These are phyloP conservation scores for Syngnathus acus DNA, from an alignment of 2,797 vertebrate genomes.

Conservation along the genomic window DNA sequence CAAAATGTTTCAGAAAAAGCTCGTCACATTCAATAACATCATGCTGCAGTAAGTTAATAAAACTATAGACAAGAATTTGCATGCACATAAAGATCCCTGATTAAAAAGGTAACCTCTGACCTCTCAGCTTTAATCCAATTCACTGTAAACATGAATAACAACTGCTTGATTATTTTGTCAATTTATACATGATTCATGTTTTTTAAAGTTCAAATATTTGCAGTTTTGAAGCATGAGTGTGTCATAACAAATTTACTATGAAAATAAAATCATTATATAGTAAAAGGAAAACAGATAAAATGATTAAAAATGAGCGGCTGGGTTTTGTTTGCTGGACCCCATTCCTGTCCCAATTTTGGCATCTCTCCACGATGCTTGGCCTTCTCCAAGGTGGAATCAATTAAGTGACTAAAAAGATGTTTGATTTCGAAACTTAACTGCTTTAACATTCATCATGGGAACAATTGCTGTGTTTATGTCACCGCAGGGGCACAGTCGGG, in stretches of 20 bases:
- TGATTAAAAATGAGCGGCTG: background rate
- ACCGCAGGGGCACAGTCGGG: background rate
- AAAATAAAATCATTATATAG: background rate
- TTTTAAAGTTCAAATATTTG: background rate
- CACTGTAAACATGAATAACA: no score
- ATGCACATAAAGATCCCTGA: background rate
- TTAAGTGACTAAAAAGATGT: conserved; percentile 1
- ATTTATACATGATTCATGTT: no score
- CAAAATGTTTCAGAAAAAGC: background rate
- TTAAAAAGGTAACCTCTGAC: background rate
- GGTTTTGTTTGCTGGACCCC: background rate
- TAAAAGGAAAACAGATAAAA: background rate
- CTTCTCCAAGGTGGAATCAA: conserved; percentile 6
- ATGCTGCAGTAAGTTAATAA: background rate
- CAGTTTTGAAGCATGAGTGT: background rate
- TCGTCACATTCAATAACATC: background rate
- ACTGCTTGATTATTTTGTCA: no score
- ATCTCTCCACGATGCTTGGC: background rate
- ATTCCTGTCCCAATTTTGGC: background rate
- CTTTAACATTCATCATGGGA: conserved; percentile 4
- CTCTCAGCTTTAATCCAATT: no score
- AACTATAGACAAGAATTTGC: background rate
- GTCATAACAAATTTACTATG: background rate
- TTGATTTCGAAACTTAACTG: conserved; percentile 2
- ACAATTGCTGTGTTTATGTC: conserved; percentile 3